Evolutionary conservation across 2,113 vertebrate species (phyloP).

Genomic region (Phyllostomus discolor): DNA sequence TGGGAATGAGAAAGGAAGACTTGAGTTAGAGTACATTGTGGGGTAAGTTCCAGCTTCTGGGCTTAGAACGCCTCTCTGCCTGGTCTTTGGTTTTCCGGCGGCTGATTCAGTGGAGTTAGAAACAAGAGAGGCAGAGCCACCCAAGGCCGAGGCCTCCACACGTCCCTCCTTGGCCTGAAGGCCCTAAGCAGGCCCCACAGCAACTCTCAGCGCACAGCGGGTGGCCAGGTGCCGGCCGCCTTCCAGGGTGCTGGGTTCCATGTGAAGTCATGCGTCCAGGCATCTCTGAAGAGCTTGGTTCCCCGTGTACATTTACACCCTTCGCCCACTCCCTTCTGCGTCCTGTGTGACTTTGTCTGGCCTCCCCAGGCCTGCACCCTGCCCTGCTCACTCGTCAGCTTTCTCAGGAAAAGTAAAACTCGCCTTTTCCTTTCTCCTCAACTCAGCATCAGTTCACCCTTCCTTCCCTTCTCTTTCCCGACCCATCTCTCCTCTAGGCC

Average conservation of each 20-base stretch:
- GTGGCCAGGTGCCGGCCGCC: neutral
- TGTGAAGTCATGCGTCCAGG: neutral
- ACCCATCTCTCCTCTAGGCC: neutral
- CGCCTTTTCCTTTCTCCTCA: neutral
- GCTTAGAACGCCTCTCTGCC: neutral
- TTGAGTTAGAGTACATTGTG: neutral
- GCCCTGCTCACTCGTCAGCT: neutral
- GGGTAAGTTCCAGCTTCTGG: neutral
- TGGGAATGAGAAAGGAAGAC: neutral
- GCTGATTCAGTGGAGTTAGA: neutral
- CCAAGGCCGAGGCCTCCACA: neutral
- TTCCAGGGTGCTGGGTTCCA: neutral
- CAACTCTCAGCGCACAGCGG: neutral
- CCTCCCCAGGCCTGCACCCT: neutral
- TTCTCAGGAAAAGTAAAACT: neutral
- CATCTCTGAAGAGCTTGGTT: neutral
- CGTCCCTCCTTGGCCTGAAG: neutral
- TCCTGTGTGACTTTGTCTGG: neutral
- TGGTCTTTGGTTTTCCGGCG: neutral
- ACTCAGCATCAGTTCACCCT: neutral
- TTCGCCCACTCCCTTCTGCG: neutral
- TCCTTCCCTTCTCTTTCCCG: neutral
- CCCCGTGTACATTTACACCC: neutral
- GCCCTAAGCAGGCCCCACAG: neutral
- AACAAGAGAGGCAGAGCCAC: neutral